These are phyloP conservation scores for Scolopax bukidnonensis DNA, from an alignment of 2,797 vertebrate genomes.

Conservation along the genomic window DNA sequence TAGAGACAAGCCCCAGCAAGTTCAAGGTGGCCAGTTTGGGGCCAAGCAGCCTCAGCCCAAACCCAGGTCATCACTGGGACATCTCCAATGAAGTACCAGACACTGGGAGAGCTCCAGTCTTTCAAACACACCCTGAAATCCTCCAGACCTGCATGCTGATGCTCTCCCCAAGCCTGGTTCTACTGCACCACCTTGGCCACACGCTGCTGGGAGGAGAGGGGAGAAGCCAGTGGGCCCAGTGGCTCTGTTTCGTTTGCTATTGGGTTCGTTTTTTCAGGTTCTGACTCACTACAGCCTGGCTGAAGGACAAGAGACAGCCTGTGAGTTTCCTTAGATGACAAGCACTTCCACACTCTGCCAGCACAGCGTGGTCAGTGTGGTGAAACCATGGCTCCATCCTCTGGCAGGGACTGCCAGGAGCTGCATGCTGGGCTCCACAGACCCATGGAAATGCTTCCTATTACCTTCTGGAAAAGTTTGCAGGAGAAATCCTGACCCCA, in stretches of 20 bases:
- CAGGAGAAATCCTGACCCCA: background rate
- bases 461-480: background rate
- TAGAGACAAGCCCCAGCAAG: background rate
- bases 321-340: no score
- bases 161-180: background rate
- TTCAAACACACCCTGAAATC: background rate
- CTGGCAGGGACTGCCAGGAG: background rate
- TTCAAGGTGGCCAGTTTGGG: accelerated
- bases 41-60: background rate
- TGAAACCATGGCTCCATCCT: background rate
- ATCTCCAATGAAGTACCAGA: background rate
- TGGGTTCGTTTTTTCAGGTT: background rate
- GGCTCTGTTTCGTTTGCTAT: background rate
- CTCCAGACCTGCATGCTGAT: accelerated
- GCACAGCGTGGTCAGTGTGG: background rate
- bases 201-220: accelerated
- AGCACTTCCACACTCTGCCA: no score
- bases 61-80: background rate
- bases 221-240: background rate
- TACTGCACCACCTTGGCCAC: no score
- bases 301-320: background rate
- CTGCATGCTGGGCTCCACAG: background rate
- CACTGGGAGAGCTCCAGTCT: background rate
- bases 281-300: background rate
- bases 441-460: accelerated